Conservation (phyloP, 2,888 invertebrate species). For the Melangyna quadrimaculata region DNA sequence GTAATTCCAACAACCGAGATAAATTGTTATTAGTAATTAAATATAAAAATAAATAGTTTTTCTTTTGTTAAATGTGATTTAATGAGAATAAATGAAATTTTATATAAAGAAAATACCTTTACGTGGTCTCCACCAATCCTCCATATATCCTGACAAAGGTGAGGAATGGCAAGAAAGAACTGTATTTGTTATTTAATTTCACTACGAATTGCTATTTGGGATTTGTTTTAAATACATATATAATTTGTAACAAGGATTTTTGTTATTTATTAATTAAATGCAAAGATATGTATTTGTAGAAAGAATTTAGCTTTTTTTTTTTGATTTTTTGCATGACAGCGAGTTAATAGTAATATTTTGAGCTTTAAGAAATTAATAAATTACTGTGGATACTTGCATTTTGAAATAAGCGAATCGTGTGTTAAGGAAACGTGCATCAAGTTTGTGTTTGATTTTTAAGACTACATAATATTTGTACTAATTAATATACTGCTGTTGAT, state of each 20-base stretch:
- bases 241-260: background rate
- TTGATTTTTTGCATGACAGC: background rate
- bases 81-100: slow-evolving; percentile 29
- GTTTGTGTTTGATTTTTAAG: background rate
- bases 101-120: slow-evolving; percentile 89
- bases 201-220: slow-evolving; percentile 75
- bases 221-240: slow-evolving; percentile 16
- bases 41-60: background rate
- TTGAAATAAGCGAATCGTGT: background rate
- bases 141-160: slow-evolving; percentile 98
- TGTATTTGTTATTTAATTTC: slow-evolving; percentile 82
- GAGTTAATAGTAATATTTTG: background rate
- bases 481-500: background rate
- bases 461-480: background rate
- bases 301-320: background rate
- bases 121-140: slow-evolving; percentile 98
- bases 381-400: background rate
- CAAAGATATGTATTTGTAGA: background rate
- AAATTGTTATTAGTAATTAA: slow-evolving; percentile 12
- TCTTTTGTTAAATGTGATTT: background rate
- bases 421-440: slow-evolving; percentile 28
- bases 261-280: background rate
- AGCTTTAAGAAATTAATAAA: no score
- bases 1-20: slow-evolving; percentile 44
- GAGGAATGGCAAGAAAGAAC: slow-evolving; percentile 89